phyloP scores from a whole-genome alignment of 2,113 vertebrate genomes.

The Mungos mungo region DNA sequence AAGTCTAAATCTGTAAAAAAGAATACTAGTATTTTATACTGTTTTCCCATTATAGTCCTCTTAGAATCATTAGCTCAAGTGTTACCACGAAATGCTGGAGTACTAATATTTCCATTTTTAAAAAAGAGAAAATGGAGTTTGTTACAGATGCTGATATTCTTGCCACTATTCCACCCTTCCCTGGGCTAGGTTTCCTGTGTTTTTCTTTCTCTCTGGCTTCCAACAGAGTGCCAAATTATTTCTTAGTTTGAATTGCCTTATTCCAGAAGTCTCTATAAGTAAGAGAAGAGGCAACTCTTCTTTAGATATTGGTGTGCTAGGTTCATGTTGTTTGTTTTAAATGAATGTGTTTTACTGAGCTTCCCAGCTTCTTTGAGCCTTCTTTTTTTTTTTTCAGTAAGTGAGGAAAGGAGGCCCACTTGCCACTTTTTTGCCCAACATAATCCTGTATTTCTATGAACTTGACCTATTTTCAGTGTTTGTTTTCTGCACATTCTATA shows the following conservation, averaged over 20 bases:
- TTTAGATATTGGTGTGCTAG: background rate
- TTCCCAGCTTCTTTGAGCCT: background rate
- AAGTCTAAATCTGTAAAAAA: background rate
- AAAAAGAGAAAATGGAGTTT: background rate
- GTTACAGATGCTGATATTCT: background rate
- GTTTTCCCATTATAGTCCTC: background rate
- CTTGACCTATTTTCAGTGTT: background rate
- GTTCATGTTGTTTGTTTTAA: background rate
- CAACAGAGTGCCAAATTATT: background rate
- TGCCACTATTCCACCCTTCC: background rate
- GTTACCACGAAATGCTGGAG: background rate
- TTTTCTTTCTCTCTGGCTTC: background rate
- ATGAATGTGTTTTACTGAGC: background rate
- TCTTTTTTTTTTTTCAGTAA: background rate
- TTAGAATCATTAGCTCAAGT: background rate
- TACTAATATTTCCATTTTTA: background rate
- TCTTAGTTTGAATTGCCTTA: background rate
- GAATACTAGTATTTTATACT: background rate
- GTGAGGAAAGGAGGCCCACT: background rate
- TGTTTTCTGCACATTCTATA: background rate
- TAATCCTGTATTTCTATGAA: background rate
- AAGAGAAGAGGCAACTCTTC: background rate
- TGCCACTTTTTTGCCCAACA: background rate
- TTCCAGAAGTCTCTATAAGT: background rate
- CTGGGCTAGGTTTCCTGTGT: too few species aligned